These are phyloP conservation scores for Apeira syringaria DNA, from an alignment of 2,888 invertebrate species.

Conservation along the genomic window DNA sequence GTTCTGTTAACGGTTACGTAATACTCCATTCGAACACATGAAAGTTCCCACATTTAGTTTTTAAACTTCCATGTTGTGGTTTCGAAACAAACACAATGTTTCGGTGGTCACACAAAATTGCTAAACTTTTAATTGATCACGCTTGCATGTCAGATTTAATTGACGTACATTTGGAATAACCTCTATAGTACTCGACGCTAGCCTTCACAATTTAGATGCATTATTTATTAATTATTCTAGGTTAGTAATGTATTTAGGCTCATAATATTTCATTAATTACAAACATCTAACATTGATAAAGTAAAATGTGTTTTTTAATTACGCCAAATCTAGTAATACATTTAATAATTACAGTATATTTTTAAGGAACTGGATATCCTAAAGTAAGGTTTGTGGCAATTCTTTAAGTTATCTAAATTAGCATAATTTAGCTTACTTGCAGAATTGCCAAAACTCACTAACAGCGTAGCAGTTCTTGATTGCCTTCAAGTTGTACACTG, in stretches of 20 bases:
- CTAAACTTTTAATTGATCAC: constrained; percentile 29
- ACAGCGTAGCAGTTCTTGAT: too few species aligned
- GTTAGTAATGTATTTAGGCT: too few species aligned
- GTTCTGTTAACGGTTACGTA: constrained; percentile 25
- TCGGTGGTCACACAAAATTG: constrained; percentile 21
- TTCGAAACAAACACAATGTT: constrained; percentile 25
- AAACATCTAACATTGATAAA: not conserved
- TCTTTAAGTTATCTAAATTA: too few species aligned
- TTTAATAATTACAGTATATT: not conserved
- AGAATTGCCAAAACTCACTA: too few species aligned
- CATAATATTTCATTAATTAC: too few species aligned
- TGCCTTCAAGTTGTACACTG: too few species aligned
- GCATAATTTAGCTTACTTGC: too few species aligned
- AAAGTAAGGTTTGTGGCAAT: not conserved
- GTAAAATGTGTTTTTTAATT: not conserved
- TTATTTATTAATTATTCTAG: too few species aligned
- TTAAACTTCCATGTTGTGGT: constrained; percentile 27
- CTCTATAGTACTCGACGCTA: not conserved
- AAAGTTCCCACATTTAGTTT: constrained; percentile 29
- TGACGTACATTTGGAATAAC: constrained; percentile 5
- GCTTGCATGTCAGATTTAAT: constrained; percentile 20
- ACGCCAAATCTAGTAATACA: not conserved
- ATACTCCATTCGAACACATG: constrained; percentile 25
- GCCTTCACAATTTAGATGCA: not conserved
- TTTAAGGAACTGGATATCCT: not conserved